A percentile compares a stretch with the other conserved stretches of the same genome.
phyloP scores from a whole-genome alignment of 2,888 invertebrate genomes.

The Biston stratarius region DNA sequence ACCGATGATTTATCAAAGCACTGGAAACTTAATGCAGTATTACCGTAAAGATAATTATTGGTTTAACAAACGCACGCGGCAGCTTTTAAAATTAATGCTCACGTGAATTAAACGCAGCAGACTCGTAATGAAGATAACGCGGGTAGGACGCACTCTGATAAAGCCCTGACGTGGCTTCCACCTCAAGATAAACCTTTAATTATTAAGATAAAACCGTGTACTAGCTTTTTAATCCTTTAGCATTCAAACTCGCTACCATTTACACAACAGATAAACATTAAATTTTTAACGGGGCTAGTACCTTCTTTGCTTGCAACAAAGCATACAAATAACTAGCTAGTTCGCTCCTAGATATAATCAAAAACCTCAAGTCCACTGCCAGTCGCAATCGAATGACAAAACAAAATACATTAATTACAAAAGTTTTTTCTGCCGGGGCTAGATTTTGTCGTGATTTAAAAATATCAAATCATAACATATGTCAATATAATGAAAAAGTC shows the following conservation, averaged over 20 bases:
- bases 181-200: conserved; percentile 78
- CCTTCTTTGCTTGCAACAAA: too few species aligned
- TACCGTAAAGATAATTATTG: conserved; percentile 75
- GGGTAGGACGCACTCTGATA: conserved; percentile 73
- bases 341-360: too few species aligned
- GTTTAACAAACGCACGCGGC: conserved; percentile 73
- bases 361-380: too few species aligned
- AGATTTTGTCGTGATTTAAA: too few species aligned
- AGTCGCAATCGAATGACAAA: too few species aligned
- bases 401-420: too few species aligned
- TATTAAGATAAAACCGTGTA: conserved; percentile 71
- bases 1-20: conserved; percentile 70
- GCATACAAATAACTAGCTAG: too few species aligned
- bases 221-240: conserved; percentile 56
- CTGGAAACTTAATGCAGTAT: conserved; percentile 65
- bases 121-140: conserved; percentile 82
- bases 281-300: too few species aligned
- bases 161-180: conserved; percentile 79
- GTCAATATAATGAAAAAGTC: too few species aligned
- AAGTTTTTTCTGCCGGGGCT: too few species aligned
- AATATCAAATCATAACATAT: too few species aligned
- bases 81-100: conserved; percentile 82
- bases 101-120: conserved; percentile 77
- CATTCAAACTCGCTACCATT: conserved; percentile 9
- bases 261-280: conserved; percentile 6